Base-by-base conservation (phyloP, 2,113 vertebrate genomes). In the Nannobrachium achirus region DNA sequence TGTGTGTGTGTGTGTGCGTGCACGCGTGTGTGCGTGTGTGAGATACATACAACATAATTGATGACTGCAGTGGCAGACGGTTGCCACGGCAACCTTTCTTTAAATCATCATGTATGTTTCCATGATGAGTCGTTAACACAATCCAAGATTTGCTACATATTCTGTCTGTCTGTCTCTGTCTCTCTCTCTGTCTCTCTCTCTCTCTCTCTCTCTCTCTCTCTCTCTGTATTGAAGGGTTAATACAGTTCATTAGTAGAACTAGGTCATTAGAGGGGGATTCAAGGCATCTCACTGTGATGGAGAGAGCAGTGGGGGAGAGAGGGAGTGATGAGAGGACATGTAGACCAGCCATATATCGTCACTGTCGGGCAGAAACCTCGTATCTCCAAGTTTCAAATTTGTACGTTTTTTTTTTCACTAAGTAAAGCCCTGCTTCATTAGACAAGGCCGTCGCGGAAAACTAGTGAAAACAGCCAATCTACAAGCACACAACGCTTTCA, bases 241-340 rank as follows among this genome's bases (percentile, higher is more conserved):
- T 98, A 95, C 96, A 94, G 95, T 96, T 99, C 97, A 99, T 99
- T 98, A 99, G 96, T 94, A 98, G 96, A 99, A 99, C 95, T 99
- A 95, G 97, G 96, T 99, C 97, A 98, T 99, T 99, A 98, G 95
- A 91, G 93, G 92, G 93, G 96, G 97, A 98, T 33, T 98, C 96
- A 97, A 96, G 96, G 93, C 95, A 33, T 97, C 95, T 98, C 96
- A 97, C 25, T 33, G n/a, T n/a, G 25, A 33, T 33, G 25, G 25
- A 95, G 95, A 95, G 95, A 90, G 95, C 94, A 93, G 93, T 85
- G 90, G 85, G 89, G 95, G 92, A 92, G 94, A 92, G 91, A 87
- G 56, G 41, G 63, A 57, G 75, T 57, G 25, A 19, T n/a, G 91
- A 91, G 91, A 91, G 90, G 91, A 92, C n/a, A n/a, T n/a, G n/a